Evolutionary conservation across 2,797 vertebrate species (phyloP), one percentile per base, ranked within the genome.

Genomic region (Menidia menidia): DNA sequence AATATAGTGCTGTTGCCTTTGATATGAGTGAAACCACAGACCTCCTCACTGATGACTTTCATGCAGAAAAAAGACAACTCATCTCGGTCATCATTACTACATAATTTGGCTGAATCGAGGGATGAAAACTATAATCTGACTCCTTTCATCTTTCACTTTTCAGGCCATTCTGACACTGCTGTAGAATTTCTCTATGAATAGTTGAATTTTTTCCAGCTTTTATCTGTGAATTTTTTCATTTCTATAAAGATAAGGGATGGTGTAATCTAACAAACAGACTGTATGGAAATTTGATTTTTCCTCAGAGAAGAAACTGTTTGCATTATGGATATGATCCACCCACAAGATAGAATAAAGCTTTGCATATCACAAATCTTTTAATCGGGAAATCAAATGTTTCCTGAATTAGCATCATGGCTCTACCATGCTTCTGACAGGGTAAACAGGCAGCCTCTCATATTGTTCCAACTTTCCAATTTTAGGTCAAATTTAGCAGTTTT

Each of bases 101-200:
- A 3, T 18, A 41, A 30, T 57, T 58, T 69, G 43, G 50, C 54
- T 64, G 47, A 65, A 65, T 65, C n/a, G 41, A 16, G 15, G 54
- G 25, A 55, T 19, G 30, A 35, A n/a, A 57, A 54, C 31, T 44
- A 16, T 51, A n/a, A 18, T 47, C 7, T 16, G 3, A 48, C 39
- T 47, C 15, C 25, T 5, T 58, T 25, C 47, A 55, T 30, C 18
- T 47, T 35, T 32, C 45, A 53, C 47, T 56, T 56, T 47, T 35
- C 16, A 39, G 18, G 15, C 41, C 41, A 47, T n/a, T 44, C 16
- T 54, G 9, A 55, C 16, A 50, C 9, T 11, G 19, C 47, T 50
- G 9, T 19, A 50, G 4, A 30, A 13, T 51, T 25, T 51, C 48
- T 30, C 48, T 25, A 19, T 13, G 25, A 10, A 47, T 25, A 19